Evolutionary conservation across 2,888 invertebrate species (phyloP), one percentile per base, ranked within the genome.

Genomic region (Heliconius ethilla): DNA sequence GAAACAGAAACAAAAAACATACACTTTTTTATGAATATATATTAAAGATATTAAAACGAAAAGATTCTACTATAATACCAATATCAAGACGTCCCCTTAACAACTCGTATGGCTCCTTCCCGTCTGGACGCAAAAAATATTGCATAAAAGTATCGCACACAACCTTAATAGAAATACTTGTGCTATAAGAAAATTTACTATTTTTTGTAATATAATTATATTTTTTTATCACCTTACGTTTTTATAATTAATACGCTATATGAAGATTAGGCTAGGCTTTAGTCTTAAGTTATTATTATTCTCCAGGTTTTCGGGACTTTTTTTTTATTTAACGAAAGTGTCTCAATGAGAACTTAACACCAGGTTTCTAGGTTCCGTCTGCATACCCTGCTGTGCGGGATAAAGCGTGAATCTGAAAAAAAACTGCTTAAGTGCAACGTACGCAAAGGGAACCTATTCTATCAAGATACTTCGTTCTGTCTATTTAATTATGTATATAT

Each of bases 81-180:
- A 75, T 51, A 66, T 63, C 45, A 63, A 75, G 40, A 45, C 75
- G 45, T 76, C 78, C 27, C 78, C 80, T 81, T 81, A 79, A 79
- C 82, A 80, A 81, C 66, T 63, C 80, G 82, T 83, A 83, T 78
- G 87, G 88, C 89, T 87, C 88, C 89, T 82, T 72, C 80, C 84
- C 82, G 89, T 89, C 89, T 89, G 85, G 82, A 80, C 75, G 79
- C 79, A 86, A 90, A 90, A 90, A 90, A 89, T 86, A 79, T 83
- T 84, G 87, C 89, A 89, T 86, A 88, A 88, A 89, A 87, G 84
- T 87, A 87, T 82, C 82, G 82, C 81, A 84, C 81, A 63, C 63
- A 75, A 76, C 83, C 83, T 84, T 86, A 83, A 82, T 81, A 83
- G 89, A 83, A 88, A 79, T 86, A 87, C 85, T 79, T 73, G 70